Evolutionary conservation across 2,797 vertebrate genomes (phyloP), one percentile per base, ranked within the genome.

Genomic region (Philypnodon macrostomus): DNA sequence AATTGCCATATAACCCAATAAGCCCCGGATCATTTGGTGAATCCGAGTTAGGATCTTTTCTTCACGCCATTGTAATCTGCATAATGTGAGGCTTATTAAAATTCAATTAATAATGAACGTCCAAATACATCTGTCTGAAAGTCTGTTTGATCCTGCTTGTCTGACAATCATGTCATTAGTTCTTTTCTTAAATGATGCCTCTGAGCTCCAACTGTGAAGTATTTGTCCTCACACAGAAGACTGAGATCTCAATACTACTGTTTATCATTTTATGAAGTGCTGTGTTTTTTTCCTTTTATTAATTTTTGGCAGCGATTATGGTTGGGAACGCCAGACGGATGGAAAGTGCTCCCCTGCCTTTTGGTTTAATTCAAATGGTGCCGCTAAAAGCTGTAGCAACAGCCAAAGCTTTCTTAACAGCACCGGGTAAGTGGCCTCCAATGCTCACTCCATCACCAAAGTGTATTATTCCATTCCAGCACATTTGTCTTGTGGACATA

Each of bases 321-420:
- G 95, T 2, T 97, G 92, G 62, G 95, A 97, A 78, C 92, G 95
- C 59, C 92, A 93, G 58, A 78, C 85, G 21, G 89, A 92, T 44
- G 95, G 93, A 61, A 93, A 92, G 71, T 98, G 95, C 58, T 84
- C 91, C 50, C 92, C 95, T 64, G 92, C 95, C 62, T 98, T 98
- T 86, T 98, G 95, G 95, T 96, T 94, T 79, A 93, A 93, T 78
- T 91, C 90, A 0, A 88, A 91, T 35, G 87, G 89, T 31, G 77
- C 75, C 0, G 84, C 90, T 45, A 93, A 91, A 87, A 94, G 93
- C 70, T 98, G 95, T 77, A 92, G 89, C 62, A 70, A 86, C 44
- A 95, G 94, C 46, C 93, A 95, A 75, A 95, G 84, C 84, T 98
- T 92, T 75, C 83, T 94, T 63, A 97, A 94, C 82, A 98, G 94